These are phyloP conservation scores for Gymnoscopelus braueri DNA, from an alignment of 2,797 vertebrate species.

Conservation along the genomic window DNA sequence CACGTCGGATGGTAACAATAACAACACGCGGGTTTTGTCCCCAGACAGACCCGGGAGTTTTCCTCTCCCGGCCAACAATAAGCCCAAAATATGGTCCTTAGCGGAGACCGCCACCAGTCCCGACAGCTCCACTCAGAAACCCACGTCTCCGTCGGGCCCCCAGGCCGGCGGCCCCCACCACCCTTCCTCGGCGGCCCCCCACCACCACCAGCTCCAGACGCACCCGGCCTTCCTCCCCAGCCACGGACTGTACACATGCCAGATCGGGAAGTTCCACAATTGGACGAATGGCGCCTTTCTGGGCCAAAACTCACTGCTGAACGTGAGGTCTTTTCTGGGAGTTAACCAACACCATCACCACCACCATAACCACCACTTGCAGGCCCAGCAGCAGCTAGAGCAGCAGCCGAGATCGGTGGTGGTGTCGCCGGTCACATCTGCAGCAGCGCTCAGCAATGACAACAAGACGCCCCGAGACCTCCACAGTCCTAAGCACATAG, in stretches of 20 bases:
- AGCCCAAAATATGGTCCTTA: conserved; percentile 99
- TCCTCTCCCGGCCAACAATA: conserved; percentile 90
- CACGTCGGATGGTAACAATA: conserved; percentile 80
- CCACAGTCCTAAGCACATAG: conserved; percentile 95
- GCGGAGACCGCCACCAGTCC: conserved; percentile 97
- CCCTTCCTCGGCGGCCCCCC: conserved; percentile 66
- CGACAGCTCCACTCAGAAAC: conserved; percentile 88
- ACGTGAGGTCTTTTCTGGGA: conserved; percentile 95
- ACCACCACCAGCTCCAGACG: conserved; percentile 84
- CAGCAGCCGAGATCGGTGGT: conserved; percentile 84
- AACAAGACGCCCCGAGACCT: conserved; percentile 83
- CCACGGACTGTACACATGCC: conserved; percentile 98
- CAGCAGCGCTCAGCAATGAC: conserved; percentile 84
- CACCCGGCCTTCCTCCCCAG: conserved; percentile 96
- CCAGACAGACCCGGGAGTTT: conserved; percentile 85
- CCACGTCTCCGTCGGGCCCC: conserved; percentile 86
- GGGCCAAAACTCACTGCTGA: conserved; percentile 94
- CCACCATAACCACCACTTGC: conserved; percentile 80
- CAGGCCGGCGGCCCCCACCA: conserved; percentile 63
- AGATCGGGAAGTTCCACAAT: conserved; percentile 98
- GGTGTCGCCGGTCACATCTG: conserved; percentile 79
- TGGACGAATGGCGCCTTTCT: conserved; percentile 98
- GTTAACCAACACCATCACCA: conserved; percentile 90
- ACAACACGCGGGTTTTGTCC: conserved; percentile 85
- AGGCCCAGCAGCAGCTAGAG: conserved; percentile 82